Evolutionary conservation across 92 coral and sea anemone genomes (phyloP).

Genomic region (Parazoanthus atlanticus): DNA sequence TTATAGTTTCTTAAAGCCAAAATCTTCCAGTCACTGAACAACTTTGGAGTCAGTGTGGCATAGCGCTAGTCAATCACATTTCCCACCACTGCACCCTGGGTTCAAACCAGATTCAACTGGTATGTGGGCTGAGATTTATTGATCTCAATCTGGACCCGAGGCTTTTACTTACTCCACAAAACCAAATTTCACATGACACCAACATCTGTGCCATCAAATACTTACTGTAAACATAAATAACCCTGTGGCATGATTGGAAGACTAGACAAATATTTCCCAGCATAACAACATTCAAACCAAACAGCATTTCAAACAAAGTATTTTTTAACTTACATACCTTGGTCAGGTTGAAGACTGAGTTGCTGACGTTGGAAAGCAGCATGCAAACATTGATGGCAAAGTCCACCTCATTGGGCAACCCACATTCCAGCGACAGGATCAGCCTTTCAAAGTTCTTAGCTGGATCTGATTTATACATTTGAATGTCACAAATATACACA

Average conservation of each 20-base stretch:
- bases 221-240: background rate
- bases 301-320: background rate
- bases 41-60: too few species aligned
- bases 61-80: too few species aligned
- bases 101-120: too few species aligned
- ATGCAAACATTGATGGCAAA: conserved; percentile 98
- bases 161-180: too few species aligned
- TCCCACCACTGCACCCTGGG: too few species aligned
- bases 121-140: too few species aligned
- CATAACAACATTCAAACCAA: background rate
- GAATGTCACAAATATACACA: conserved; percentile 20
- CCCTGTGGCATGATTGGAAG: background rate
- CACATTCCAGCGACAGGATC: conserved; percentile 95
- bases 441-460: conserved; percentile 92
- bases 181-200: too few species aligned
- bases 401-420: conserved; percentile 98
- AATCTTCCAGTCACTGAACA: too few species aligned
- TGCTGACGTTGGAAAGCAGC: conserved; percentile 97
- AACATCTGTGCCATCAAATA: too few species aligned
- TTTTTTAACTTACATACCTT: conserved; percentile 64
- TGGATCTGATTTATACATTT: conserved; percentile 57
- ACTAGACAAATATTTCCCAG: background rate
- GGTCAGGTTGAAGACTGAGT: conserved; percentile 95
- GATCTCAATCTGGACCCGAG: too few species aligned
- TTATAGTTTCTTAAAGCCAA: too few species aligned